phyloP scores from a whole-genome alignment of 2,113 vertebrate species.

The Triplophysa tibetana region DNA sequence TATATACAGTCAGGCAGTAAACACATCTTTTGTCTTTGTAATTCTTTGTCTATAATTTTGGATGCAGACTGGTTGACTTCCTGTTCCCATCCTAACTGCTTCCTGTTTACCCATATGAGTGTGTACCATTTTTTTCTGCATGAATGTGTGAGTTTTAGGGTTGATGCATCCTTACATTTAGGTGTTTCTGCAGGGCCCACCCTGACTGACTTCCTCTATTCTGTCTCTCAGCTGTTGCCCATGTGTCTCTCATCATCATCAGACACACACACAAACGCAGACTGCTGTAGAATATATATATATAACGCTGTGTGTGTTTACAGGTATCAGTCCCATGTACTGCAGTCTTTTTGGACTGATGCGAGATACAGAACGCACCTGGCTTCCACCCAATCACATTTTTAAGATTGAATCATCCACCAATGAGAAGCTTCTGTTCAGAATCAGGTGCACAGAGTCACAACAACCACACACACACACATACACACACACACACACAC shows the following conservation, averaged over 20 bases:
- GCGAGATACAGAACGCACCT: slow-evolving; percentile 83
- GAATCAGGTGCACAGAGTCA: slow-evolving; percentile 78
- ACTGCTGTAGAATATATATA: no score
- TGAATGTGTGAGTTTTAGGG: not conserved
- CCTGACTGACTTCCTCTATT: not conserved
- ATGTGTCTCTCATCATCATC: not conserved
- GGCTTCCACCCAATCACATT: slow-evolving; percentile 91
- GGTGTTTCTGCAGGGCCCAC: not conserved
- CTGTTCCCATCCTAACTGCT: slow-evolving; percentile 30
- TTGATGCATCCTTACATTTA: no score
- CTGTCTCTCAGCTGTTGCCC: not conserved
- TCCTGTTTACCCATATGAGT: slow-evolving; percentile 42
- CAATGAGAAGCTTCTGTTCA: slow-evolving; percentile 79
- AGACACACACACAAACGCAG: not conserved
- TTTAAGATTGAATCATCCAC: slow-evolving; percentile 82
- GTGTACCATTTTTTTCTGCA: not conserved
- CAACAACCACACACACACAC: no score
- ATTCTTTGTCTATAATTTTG: not conserved
- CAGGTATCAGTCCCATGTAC: slow-evolving; percentile 89
- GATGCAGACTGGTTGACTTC: slow-evolving; percentile 7
- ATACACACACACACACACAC: no score
- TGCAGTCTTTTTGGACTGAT: slow-evolving; percentile 88
- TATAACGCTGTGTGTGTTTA: not conserved
- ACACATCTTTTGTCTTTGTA: not conserved
- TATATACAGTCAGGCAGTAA: not conserved